phyloP scores from a whole-genome alignment of 1,140 invertebrate genomes.

The Zaprionus lachaisei region DNA sequence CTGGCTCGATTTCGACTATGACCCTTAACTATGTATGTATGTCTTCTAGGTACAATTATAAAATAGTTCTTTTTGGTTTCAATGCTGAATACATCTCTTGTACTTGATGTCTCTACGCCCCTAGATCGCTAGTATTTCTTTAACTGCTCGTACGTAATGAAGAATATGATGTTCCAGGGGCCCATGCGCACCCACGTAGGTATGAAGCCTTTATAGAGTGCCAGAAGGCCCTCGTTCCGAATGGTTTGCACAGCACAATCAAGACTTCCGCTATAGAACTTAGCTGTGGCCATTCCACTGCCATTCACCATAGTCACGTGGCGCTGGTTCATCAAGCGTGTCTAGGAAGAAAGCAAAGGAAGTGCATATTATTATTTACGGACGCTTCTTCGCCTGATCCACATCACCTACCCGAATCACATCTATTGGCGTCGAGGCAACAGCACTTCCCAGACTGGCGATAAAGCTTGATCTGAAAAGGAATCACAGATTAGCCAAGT shows the following conservation, averaged over 20 bases:
- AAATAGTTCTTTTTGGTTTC: constrained; percentile 64
- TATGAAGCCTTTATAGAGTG: constrained; percentile 97
- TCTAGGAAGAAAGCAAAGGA: constrained; percentile 86
- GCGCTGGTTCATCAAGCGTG: constrained; percentile 95
- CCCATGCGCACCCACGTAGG: constrained; percentile 98
- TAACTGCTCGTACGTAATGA: constrained; percentile 97
- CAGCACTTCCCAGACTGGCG: constrained; percentile 96
- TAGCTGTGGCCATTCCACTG: constrained; percentile 84
- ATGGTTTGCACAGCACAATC: constrained; percentile 92
- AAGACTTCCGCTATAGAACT: constrained; percentile 93
- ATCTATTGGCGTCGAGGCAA: constrained; percentile 97
- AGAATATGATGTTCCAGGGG: constrained; percentile 99
- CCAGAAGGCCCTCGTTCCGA: constrained; percentile 89
- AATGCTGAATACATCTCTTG: constrained; percentile 66
- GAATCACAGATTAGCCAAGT: background rate
- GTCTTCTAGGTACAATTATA: constrained; percentile 36
- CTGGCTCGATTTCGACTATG: constrained; percentile 38
- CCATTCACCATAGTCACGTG: constrained; percentile 86
- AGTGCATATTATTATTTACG: background rate
- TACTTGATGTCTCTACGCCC: constrained; percentile 45
- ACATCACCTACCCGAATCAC: constrained; percentile 93
- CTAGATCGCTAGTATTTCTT: constrained; percentile 87
- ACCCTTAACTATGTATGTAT: constrained; percentile 18
- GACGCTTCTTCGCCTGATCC: background rate
- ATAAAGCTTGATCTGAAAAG: constrained; percentile 92